phyloP scores from a whole-genome alignment of 2,797 vertebrate species.

The Crossoptilon crossoptilon region DNA sequence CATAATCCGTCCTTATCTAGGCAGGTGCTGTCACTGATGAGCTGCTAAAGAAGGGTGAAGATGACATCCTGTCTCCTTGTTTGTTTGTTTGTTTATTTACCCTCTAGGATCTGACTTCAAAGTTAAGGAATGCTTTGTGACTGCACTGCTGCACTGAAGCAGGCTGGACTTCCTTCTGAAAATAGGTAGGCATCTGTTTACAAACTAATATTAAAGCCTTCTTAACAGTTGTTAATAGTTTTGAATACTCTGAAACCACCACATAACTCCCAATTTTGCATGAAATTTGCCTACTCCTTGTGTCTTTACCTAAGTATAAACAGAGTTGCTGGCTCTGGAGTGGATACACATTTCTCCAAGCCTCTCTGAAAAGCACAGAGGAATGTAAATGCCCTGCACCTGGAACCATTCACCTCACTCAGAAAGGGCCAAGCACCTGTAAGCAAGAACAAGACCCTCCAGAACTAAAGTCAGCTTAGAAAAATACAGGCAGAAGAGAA shows the following conservation, averaged over 20 bases:
- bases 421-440: neutral
- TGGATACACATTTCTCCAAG: neutral
- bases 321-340: neutral
- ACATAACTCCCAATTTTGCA: fast-evolving
- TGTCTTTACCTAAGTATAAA: neutral
- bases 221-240: neutral
- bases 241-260: neutral
- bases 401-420: neutral
- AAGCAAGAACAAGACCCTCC: neutral
- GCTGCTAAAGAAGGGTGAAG: neutral
- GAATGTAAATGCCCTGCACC: fast-evolving
- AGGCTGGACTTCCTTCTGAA: neutral
- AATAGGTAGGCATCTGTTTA: neutral
- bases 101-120: neutral
- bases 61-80: neutral
- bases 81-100: neutral
- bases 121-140: neutral
- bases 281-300: neutral
- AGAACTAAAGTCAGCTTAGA: neutral
- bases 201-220: neutral
- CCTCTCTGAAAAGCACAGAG: neutral
- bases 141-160: neutral
- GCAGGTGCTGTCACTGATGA: neutral
- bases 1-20: neutral
- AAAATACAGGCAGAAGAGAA: neutral